Percentiles rank a stretch among this genome's conserved stretches.
These are phyloP conservation scores for Trypoxylus dichotomus DNA, from an alignment of 1,140 invertebrate species.

Conservation along the genomic window DNA sequence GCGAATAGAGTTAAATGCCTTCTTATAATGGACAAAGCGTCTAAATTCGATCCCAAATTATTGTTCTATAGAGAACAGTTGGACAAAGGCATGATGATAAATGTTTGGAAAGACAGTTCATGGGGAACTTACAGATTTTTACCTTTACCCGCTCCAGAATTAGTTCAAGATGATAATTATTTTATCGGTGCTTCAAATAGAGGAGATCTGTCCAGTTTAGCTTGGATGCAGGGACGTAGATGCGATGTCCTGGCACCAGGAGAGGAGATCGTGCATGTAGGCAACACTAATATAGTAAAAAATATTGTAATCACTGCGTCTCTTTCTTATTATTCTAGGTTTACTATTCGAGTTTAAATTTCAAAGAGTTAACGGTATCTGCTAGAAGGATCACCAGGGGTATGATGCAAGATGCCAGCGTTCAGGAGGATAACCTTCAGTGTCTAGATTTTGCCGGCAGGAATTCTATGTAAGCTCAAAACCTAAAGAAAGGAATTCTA, in stretches of 20 bases:
- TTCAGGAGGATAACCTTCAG: neutral
- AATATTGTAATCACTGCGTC: too few species aligned
- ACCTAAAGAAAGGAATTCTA: too few species aligned
- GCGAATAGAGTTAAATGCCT: conserved; percentile 65
- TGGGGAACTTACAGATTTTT: conserved; percentile 65
- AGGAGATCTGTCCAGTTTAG: conserved; percentile 81
- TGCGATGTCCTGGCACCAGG: too few species aligned
- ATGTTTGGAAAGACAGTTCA: conserved; percentile 62
- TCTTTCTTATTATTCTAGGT: too few species aligned
- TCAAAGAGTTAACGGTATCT: conserved; percentile 67
- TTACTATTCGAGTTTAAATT: too few species aligned
- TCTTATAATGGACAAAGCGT: conserved; percentile 68
- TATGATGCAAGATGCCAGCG: neutral
- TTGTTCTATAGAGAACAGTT: conserved; percentile 64
- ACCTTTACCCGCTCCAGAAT: neutral
- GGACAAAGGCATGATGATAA: conserved; percentile 65
- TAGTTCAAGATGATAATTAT: conserved; percentile 70
- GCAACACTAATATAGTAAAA: too few species aligned
- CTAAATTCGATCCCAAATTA: conserved; percentile 64
- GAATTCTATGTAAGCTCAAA: conserved; percentile 49
- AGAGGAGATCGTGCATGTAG: too few species aligned
- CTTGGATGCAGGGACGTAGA: conserved; percentile 82
- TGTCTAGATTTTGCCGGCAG: neutral
- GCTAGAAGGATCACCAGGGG: neutral
- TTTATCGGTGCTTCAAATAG: conserved; percentile 76